Evolutionary conservation across 2,113 vertebrate genomes (phyloP), one percentile per base, ranked within the genome.

Genomic region (Saccopteryx bilineata): DNA sequence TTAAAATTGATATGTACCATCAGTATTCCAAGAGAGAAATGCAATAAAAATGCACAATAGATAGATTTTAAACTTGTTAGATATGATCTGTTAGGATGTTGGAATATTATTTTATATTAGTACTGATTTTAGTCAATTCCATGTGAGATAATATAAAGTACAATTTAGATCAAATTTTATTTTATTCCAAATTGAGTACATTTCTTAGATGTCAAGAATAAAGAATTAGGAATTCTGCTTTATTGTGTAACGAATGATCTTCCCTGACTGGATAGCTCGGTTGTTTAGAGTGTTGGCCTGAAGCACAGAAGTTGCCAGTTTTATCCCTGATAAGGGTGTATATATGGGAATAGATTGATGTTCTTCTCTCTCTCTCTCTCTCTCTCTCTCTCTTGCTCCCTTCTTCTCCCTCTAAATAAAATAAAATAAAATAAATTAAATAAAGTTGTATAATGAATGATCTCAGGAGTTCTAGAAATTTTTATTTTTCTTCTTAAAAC

Each of bases 111-210:
- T 66, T 84, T 31, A 58, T 60, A 33, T 72, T 75, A 68, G 90
- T 83, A 39, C 28, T 76, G 79, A 83, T 69, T 82, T 83, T 90
- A 83, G 60, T 83, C 33, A 90, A 11, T 83, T 94, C 58, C 15
- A 48, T 94, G 33, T 83, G 75, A 90, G 50, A 68, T 76, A 83
- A 75, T 66, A 66, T 28, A 50, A 74, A 74, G 8, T 84, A 14
- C 50, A 83, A 50, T 89, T 39, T 75, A 83, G 79, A 9, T 82
- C 4, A 58, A 81, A 58, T 58, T 83, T 75, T 61, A 65, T 83
- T 89, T 39, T 76, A 68, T 89, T 72, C 52, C 8, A 58, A 75
- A 18, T 68, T 89, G 85, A 26, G 19, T 89, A 48, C 10, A 26
- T 94, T 83, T 75, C 28, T 75, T 89, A 4, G 33, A 76, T 83